Evolutionary conservation across 2,888 invertebrate species (phyloP), one percentile per base, ranked within the genome.

Genomic region (Spilarctia lutea): DNA sequence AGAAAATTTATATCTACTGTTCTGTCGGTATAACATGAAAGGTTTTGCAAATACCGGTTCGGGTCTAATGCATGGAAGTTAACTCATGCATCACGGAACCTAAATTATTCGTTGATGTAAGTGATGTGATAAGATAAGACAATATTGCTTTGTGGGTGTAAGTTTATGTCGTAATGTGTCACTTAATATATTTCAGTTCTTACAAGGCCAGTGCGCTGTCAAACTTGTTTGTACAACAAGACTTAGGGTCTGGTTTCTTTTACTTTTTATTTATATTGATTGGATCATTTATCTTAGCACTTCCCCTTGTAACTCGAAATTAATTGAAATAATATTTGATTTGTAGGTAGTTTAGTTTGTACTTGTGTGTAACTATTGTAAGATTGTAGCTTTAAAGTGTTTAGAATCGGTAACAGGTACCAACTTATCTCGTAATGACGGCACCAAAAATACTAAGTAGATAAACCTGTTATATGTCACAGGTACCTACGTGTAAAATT

Each of bases 101-200:
- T 89, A 88, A 90, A 88, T 88, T 85, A 91, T 91, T 88, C 87
- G 88, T 79, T 85, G 87, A 90, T 88, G 88, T 88, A 87, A 86
- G 85, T 86, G 89, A 92, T 91, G 88, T 83, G 87, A 81, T 83
- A 85, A 77, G 91, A 92, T 92, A 91, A 91, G 90, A 88, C 85
- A 89, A 87, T 87, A 88, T 90, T 87, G 85, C 93, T 93, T 87
- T 86, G 94, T 93, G 90, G 92, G 91, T 91, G 93, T 91, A 87
- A 88, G 86, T 86, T 84, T 86, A 90, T 90, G 90, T 91, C 85
- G 92, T 87, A 91, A 93, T 88, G 88, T 92, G 92, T 92, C 92
- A 91, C 86, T 87, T 88, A 86, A 89, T 90, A 85, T 87, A 80
- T 89, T 88, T 85, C 86, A 85, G 81, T 83, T 86, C 89, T 84